A percentile compares a stretch with the other conserved stretches of the same genome.
Evolutionary conservation across 1,140 invertebrate genomes (phyloP).

Genomic region (Drosophila oshimai): DNA sequence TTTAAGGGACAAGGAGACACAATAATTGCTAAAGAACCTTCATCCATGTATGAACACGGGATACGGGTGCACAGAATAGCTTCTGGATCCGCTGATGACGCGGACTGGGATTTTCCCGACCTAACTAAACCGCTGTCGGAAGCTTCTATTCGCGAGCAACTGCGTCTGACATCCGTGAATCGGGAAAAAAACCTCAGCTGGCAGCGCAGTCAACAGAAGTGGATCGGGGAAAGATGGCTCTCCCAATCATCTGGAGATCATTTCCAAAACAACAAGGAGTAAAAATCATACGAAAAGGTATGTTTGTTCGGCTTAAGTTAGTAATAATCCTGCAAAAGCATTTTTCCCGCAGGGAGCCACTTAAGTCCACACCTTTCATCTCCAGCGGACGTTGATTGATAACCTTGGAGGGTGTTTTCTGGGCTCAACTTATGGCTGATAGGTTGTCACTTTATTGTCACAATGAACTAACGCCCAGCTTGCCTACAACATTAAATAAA

Average conservation of each 20-base stretch:
- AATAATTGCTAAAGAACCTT: too few relatives aligned
- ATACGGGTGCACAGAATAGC: too few relatives aligned
- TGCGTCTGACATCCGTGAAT: neutral
- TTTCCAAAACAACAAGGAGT: neutral
- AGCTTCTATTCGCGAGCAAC: constrained; percentile 4
- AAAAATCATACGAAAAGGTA: neutral
- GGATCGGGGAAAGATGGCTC: neutral
- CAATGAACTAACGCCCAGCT: too few relatives aligned
- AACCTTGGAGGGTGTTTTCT: neutral
- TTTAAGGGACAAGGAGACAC: neutral
- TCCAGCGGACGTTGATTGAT: constrained; percentile 14
- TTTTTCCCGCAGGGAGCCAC: neutral
- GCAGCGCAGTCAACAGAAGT: neutral
- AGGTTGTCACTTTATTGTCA: too few relatives aligned
- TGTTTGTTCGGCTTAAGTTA: neutral
- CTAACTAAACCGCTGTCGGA: neutral
- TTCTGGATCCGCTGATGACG: neutral
- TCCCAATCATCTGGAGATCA: neutral
- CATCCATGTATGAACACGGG: too few relatives aligned
- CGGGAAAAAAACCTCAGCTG: neutral
- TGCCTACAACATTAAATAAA: too few relatives aligned
- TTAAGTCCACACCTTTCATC: too few relatives aligned
- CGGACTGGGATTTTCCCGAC: neutral
- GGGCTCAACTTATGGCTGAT: constrained; percentile 25
- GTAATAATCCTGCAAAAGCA: neutral